phyloP scores from a whole-genome alignment of 2,797 vertebrate species.

The Anas bernieri region DNA sequence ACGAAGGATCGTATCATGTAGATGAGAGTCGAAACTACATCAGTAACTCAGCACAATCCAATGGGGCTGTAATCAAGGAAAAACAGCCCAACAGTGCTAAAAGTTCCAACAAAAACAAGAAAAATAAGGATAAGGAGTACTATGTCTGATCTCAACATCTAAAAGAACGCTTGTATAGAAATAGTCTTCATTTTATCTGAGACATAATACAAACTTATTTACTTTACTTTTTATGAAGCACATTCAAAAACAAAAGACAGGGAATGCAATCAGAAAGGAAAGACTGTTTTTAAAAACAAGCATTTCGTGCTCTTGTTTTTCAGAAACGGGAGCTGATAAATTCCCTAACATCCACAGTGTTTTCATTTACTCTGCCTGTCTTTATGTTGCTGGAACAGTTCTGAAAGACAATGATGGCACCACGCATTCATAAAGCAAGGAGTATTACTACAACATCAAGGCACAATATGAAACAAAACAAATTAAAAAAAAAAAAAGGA shows the following conservation, averaged over 20 bases:
- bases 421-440: constrained; percentile 86
- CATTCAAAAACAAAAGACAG: constrained; percentile 84
- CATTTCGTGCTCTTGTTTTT: constrained; percentile 86
- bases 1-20: constrained; percentile 97
- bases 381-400: constrained; percentile 92
- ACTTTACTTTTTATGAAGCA: constrained; percentile 88
- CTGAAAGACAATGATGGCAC: constrained; percentile 86
- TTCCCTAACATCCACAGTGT: constrained; percentile 85
- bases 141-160: constrained; percentile 93
- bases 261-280: constrained; percentile 85
- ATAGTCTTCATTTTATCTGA: constrained; percentile 94
- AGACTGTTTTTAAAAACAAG: constrained; percentile 86
- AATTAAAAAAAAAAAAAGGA: constrained; percentile 73
- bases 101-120: constrained; percentile 95
- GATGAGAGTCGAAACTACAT: constrained; percentile 99
- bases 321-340: constrained; percentile 84
- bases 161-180: constrained; percentile 92
- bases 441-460: constrained; percentile 78
- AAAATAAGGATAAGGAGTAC: constrained; percentile 99
- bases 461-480: constrained; percentile 78
- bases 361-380: constrained; percentile 94
- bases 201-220: constrained; percentile 90
- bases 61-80: constrained; percentile 95
- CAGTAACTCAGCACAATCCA: constrained; percentile 99
- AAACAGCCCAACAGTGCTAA: constrained; percentile 92